Base-by-base conservation (phyloP, 2,113 vertebrate species). In the Brachirus orientalis region DNA sequence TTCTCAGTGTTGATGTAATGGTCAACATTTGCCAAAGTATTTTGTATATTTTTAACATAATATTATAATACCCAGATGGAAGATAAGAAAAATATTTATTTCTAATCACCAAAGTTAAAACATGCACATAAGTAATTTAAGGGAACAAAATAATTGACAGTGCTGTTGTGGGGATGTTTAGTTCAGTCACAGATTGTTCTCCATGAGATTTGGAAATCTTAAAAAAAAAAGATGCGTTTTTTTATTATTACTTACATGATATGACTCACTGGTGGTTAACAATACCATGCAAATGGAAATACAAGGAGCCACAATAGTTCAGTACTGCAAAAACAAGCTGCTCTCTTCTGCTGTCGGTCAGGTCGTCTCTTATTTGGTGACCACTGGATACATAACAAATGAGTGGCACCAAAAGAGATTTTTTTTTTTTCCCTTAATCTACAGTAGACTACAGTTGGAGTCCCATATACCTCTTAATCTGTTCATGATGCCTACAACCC, bases 21-120 rank as follows among this genome's bases (percentile, higher is more conserved):
- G 53, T 63, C 8, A 35, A 5, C 17, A 52, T 38, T 44, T 66
- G 18, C 38, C 51, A 56, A 36, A 60, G 2, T 6, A 41, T 47
- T 63, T 28, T 6, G 18, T 66, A 45, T 73, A 46, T 65, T 70
- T 67, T 59, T 37, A 45, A 56, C 22, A 47, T 65, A 53, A 69
- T 75, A 6, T 28, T 28, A 4, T 65, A 41, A 63, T 28, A 54
- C 47, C 47, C 69, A 66, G 50, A 73, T 63, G 48, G 20, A 36
- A 37, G 35, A 44, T 45, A 17, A 36, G 18, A 40, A 58, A 56
- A 43, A 18, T 41, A 10, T 57, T 33, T 36, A 10, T 36, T 45
- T 57, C n/a, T 38, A 37, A 38, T 62, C 38, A 38, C 61, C 33
- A 9, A 10, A n/a, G 35, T 56, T 58, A 13, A 68, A 53, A 0